A percentile compares a stretch with the other conserved stretches of the same genome.
These are phyloP conservation scores for Zonitis immaculata DNA, from an alignment of 2,888 invertebrate genomes.

Conservation along the genomic window DNA sequence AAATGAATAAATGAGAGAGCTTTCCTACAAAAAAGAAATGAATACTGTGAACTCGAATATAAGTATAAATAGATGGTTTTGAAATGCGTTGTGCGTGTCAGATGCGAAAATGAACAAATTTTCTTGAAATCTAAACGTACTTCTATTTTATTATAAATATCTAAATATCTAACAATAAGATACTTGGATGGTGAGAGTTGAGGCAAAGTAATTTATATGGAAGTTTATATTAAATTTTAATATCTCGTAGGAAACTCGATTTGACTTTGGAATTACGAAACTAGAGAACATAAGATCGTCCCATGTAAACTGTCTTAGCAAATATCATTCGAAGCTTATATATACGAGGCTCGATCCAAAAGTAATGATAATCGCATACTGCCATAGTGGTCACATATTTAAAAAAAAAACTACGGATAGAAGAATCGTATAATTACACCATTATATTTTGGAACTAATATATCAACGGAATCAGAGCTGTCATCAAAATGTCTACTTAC, in stretches of 20 bases:
- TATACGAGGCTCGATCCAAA: no score
- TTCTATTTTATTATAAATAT: not conserved
- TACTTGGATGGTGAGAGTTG: not conserved
- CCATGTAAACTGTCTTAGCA: not conserved
- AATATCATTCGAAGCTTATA: constrained; percentile 3
- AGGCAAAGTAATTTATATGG: constrained; percentile 4
- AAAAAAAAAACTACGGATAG: no score
- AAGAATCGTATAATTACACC: no score
- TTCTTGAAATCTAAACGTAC: not conserved
- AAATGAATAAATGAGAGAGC: no score
- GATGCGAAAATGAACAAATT: not conserved
- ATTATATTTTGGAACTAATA: no score
- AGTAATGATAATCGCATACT: no score
- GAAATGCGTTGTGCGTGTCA: no score
- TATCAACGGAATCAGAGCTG: no score
- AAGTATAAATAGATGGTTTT: no score
- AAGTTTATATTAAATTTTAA: constrained; percentile 7
- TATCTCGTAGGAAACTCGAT: constrained; percentile 5
- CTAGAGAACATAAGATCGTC: not conserved
- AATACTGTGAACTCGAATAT: no score
- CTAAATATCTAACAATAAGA: not conserved
- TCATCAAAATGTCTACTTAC: no score
- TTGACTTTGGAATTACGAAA: constrained; percentile 7
- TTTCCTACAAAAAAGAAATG: not conserved
- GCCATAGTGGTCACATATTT: no score